Conservation (phyloP, 2,113 vertebrate genomes). For the Stegostoma tigrinum region DNA sequence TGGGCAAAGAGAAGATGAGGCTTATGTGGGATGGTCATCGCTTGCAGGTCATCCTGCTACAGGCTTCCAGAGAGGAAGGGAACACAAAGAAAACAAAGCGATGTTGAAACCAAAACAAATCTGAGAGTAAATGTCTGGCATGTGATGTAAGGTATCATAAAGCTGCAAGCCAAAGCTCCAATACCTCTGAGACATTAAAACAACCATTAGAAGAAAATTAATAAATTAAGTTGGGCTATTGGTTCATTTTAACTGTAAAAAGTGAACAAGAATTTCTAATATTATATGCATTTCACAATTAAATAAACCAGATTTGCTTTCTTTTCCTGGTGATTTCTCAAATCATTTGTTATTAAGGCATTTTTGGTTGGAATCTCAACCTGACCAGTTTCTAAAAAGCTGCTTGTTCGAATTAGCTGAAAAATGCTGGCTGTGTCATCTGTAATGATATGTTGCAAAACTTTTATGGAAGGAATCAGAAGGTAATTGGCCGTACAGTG, state of each 20-base stretch:
- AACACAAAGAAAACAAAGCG: neutral
- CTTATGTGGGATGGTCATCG: neutral
- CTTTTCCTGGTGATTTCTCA: neutral
- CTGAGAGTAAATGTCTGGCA: neutral
- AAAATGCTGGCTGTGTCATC: constrained; percentile 29
- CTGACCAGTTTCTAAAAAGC: neutral
- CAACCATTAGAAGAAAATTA: neutral
- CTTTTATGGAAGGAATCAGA: constrained; percentile 35
- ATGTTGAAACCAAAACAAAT: neutral
- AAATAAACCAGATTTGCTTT: neutral
- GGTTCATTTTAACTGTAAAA: neutral
- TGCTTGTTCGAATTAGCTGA: constrained; percentile 25
- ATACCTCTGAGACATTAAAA: neutral
- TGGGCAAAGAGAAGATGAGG: neutral
- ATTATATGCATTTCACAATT: neutral
- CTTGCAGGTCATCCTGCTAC: neutral
- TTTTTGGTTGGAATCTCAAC: constrained; percentile 19
- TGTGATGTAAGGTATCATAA: neutral
- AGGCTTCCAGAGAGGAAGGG: neutral
- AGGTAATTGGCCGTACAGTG: constrained; percentile 32
- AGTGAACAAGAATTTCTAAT: neutral
- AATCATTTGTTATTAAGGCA: neutral
- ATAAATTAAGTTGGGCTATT: neutral
- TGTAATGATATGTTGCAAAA: constrained; percentile 34
- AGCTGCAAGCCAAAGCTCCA: neutral